These are phyloP conservation scores for Pseudorectes ferrugineus DNA, from an alignment of 2,113 vertebrate genomes.

Conservation along the genomic window DNA sequence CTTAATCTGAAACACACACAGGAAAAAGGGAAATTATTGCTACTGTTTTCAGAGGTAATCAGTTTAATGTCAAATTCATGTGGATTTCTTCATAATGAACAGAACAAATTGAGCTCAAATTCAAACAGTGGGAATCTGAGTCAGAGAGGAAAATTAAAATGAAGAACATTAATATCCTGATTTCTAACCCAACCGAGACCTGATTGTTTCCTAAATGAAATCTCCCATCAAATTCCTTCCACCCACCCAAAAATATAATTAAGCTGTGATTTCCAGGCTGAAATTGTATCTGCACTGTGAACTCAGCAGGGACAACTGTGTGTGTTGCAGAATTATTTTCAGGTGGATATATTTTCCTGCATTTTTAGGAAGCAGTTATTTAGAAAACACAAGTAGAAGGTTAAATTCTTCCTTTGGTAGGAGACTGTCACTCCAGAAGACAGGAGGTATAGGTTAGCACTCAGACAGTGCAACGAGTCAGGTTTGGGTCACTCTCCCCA, in stretches of 20 bases:
- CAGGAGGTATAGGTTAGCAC: not conserved
- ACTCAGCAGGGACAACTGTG: not conserved
- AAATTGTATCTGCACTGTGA: not conserved
- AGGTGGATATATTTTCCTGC: not conserved
- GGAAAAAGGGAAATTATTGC: conserved; percentile 36
- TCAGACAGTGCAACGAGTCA: not conserved
- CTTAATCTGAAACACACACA: conserved; percentile 56
- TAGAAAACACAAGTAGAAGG: not conserved
- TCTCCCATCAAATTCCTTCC: conserved; percentile 31
- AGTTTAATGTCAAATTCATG: conserved; percentile 61
- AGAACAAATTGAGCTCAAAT: conserved; percentile 51
- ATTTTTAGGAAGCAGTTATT: not conserved
- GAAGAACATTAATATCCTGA: conserved; percentile 47
- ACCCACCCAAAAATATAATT: conserved; percentile 52
- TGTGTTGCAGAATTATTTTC: not conserved
- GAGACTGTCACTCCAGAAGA: not conserved
- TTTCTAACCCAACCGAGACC: conserved; percentile 28
- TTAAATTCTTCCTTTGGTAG: not conserved
- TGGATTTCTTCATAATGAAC: conserved; percentile 65
- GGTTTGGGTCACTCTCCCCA: not conserved
- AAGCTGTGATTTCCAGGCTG: conserved; percentile 35
- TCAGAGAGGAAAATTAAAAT: conserved; percentile 60
- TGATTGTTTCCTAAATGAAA: conserved; percentile 59
- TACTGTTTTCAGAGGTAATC: conserved; percentile 55
- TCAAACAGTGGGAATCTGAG: conserved; percentile 55